Evolutionary conservation across 2,888 invertebrate species (phyloP).

Genomic region (Drosophila longiperda): DNA sequence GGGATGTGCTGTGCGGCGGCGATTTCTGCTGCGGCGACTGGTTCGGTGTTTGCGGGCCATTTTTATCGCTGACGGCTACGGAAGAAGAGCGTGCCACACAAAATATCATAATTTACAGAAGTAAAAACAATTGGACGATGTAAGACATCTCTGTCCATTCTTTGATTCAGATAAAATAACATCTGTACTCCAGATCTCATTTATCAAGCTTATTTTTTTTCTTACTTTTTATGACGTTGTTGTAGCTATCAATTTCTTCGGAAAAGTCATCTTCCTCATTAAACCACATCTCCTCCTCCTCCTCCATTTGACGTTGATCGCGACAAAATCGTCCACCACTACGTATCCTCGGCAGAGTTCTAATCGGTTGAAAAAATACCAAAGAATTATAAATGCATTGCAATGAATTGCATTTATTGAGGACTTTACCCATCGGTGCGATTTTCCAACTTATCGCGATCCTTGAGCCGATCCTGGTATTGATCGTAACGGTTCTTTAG

Average conservation of each 20-base stretch:
- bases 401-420: background rate
- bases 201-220: background rate
- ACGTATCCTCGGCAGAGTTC: conserved; percentile 89
- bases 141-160: too few relatives aligned
- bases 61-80: conserved; percentile 82
- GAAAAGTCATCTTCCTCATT: conserved; percentile 98
- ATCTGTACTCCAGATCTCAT: background rate
- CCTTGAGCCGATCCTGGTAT: conserved; percentile 95
- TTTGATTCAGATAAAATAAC: too few relatives aligned
- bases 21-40: conserved; percentile 71
- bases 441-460: conserved; percentile 89
- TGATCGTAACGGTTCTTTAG: conserved; percentile 95
- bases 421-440: conserved; percentile 87
- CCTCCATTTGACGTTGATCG: conserved; percentile 96
- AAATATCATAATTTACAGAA: background rate
- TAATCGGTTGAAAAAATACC: conserved; percentile 18
- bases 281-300: conserved; percentile 99
- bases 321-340: conserved; percentile 91
- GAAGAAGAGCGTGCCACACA: background rate
- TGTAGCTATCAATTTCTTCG: conserved; percentile 87
- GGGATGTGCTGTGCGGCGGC: conserved; percentile 80
- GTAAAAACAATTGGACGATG: background rate
- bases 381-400: conserved; percentile 3
- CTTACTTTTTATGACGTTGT: conserved; percentile 85
- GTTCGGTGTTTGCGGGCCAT: conserved; percentile 82